These are phyloP conservation scores for Fistularia tabacaria DNA, from an alignment of 2,797 vertebrate genomes.

Conservation along the genomic window DNA sequence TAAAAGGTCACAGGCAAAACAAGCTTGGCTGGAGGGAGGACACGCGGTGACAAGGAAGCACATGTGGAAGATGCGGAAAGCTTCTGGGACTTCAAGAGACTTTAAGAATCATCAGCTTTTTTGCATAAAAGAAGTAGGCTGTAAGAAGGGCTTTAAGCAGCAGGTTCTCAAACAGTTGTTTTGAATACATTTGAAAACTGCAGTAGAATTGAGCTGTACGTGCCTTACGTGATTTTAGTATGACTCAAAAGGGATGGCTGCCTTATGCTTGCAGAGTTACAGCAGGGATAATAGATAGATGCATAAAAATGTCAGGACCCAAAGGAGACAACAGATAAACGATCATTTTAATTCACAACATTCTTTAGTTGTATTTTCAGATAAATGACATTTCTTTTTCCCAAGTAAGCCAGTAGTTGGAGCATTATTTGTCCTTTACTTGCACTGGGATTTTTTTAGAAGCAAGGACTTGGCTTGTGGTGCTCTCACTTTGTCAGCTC, in stretches of 20 bases:
- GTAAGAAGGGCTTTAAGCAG: slow-evolving; percentile 3
- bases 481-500: slow-evolving; percentile 24
- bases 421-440: slow-evolving; percentile 24
- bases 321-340: slow-evolving; percentile 34
- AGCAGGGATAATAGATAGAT: slow-evolving; percentile 40
- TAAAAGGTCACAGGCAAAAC: slow-evolving; percentile 73
- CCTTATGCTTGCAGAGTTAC: slow-evolving; percentile 38
- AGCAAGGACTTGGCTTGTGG: slow-evolving; percentile 26
- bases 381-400: slow-evolving; percentile 35
- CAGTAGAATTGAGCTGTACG: slow-evolving; percentile 7
- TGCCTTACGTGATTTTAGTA: slow-evolving; percentile 41
- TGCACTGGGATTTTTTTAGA: slow-evolving; percentile 25
- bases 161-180: neutral
- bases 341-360: slow-evolving; percentile 20
- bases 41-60: slow-evolving; percentile 59
- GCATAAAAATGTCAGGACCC: slow-evolving; percentile 48
- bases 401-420: slow-evolving; percentile 12
- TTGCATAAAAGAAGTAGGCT: slow-evolving; percentile 28
- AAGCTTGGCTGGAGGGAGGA: slow-evolving; percentile 63
- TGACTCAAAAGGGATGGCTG: slow-evolving; percentile 43
- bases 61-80: slow-evolving; percentile 50
- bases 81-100: slow-evolving; percentile 41
- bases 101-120: slow-evolving; percentile 36
- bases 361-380: slow-evolving; percentile 25
- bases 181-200: slow-evolving; percentile 11